Evolutionary conservation across 2,888 invertebrate genomes (phyloP).

Genomic region (Cybosia mesomella): DNA sequence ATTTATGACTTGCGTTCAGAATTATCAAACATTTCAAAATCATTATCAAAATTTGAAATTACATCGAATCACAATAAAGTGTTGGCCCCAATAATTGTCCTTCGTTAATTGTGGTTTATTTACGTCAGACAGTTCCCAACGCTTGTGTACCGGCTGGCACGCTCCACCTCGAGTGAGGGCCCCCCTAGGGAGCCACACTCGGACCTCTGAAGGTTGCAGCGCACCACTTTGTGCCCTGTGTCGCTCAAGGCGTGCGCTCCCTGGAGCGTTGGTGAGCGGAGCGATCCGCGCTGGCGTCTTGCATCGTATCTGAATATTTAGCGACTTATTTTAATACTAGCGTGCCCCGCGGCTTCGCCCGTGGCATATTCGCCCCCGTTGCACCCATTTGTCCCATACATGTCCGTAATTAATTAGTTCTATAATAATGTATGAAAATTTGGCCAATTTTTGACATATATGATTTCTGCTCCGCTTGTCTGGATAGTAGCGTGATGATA

Average conservation of each 20-base stretch:
- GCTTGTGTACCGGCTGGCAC: background rate
- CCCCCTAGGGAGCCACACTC: constrained; percentile 12
- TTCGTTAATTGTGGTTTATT: background rate
- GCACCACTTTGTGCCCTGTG: constrained; percentile 30
- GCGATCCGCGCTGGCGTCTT: no score
- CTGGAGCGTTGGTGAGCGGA: background rate
- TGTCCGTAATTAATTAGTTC: no score
- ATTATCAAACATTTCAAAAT: background rate
- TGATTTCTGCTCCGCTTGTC: no score
- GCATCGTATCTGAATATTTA: no score
- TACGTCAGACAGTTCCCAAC: background rate
- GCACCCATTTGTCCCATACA: no score
- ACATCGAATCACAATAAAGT: background rate
- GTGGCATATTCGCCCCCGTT: no score
- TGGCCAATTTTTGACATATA: no score
- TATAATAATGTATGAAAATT: no score
- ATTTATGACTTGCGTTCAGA: background rate
- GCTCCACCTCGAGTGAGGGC: background rate
- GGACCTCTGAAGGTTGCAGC: constrained; percentile 47
- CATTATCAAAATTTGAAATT: background rate
- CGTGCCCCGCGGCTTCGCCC: no score
- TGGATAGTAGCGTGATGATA: no score
- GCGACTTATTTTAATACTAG: no score
- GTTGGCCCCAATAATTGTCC: background rate
- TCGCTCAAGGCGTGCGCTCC: background rate